Conservation (phyloP, 2,888 invertebrate genomes). For the Thera britannica region DNA sequence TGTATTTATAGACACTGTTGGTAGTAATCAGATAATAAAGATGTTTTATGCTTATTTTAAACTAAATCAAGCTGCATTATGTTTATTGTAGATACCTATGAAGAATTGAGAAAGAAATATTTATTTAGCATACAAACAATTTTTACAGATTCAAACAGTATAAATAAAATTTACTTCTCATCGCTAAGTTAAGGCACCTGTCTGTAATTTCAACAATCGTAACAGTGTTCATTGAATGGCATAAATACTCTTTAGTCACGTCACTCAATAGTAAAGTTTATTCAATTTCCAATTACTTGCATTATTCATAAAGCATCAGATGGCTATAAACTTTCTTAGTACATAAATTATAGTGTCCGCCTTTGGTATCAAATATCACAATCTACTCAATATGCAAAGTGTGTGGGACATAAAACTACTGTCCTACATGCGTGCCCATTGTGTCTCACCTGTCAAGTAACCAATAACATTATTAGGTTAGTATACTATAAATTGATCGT, state of each 20-base stretch:
- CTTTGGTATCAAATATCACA: conserved; percentile 1
- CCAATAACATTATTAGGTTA: conserved; percentile 4
- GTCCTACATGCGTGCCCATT: conserved; percentile 15
- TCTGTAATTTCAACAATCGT: no score
- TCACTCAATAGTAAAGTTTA: no score
- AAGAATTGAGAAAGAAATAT: no score
- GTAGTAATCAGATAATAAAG: not conserved
- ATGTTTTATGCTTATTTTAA: no score
- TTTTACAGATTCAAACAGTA: no score
- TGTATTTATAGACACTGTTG: not conserved
- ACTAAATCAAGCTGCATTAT: no score
- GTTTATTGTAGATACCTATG: no score
- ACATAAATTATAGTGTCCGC: conserved; percentile 16
- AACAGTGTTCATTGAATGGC: no score
- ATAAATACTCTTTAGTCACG: no score
- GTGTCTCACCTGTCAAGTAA: conserved; percentile 11
- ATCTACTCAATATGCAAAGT: conserved; percentile 19
- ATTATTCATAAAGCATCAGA: conserved; percentile 10
- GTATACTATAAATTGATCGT: conserved; percentile 13
- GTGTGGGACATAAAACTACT: conserved; percentile 13
- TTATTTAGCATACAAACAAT: no score
- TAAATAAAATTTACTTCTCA: no score
- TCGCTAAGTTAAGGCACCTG: no score
- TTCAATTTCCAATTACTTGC: not conserved
- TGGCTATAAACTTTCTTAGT: conserved; percentile 15